Conservation (phyloP, 2,888 invertebrate species). For the Hemicrepidius hirtus region DNA sequence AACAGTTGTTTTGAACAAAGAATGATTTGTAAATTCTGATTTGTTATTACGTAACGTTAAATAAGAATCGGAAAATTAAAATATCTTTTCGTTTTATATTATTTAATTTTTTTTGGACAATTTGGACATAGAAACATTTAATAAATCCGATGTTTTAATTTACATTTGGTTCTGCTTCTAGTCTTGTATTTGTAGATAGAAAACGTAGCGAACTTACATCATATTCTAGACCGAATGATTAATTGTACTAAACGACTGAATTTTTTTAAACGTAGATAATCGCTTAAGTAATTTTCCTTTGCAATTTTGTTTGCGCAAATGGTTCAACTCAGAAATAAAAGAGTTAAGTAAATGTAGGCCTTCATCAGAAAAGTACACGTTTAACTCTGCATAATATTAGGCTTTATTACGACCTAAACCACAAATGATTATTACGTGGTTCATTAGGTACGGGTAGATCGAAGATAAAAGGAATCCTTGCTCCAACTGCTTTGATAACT, state of each 20-base stretch:
- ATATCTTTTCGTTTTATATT: not conserved
- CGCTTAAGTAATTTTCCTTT: no score
- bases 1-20: slow-evolving; percentile 10
- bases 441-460: not conserved
- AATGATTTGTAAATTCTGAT: slow-evolving; percentile 1
- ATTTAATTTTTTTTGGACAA: not conserved
- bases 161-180: not conserved
- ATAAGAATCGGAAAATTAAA: slow-evolving; percentile 4
- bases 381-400: no score
- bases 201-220: no score
- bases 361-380: no score
- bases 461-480: not conserved
- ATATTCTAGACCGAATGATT: not conserved
- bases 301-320: no score
- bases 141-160: not conserved
- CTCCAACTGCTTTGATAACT: not conserved
- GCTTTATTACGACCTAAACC: not conserved
- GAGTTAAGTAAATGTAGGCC: no score
- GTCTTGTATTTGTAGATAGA: not conserved
- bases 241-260: not conserved
- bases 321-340: no score
- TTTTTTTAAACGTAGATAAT: not conserved
- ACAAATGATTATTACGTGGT: not conserved
- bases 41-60: not conserved
- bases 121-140: no score